Evolutionary conservation across 1,140 invertebrate species (phyloP).

Genomic region (Psilanteris sp.): DNA sequence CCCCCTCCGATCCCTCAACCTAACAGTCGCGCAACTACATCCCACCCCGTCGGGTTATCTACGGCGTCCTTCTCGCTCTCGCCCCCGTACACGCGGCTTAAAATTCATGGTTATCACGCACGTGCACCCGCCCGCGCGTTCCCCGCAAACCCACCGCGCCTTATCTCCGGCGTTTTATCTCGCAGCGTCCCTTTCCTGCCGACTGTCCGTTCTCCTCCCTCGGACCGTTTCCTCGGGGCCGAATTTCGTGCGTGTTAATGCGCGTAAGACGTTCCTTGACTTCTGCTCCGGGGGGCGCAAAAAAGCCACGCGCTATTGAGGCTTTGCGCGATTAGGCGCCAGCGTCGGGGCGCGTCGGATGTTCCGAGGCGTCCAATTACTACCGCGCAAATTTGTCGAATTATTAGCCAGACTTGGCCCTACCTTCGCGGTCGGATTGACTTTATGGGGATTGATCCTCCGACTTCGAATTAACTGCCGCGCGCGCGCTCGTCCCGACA

Average conservation of each 20-base stretch:
- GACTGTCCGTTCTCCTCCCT: slow-evolving; percentile 1
- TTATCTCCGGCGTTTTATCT: slow-evolving; percentile 46
- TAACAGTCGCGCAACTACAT: slow-evolving; percentile 48
- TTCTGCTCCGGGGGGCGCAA: neutral
- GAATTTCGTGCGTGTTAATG: slow-evolving; percentile 14
- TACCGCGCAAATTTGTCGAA: slow-evolving; percentile 6
- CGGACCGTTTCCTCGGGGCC: slow-evolving; percentile 13
- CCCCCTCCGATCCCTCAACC: slow-evolving; percentile 13
- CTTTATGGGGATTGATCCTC: slow-evolving; percentile 19
- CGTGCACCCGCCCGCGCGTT: slow-evolving; percentile 47
- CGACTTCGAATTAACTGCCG: slow-evolving; percentile 9
- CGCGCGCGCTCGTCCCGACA: too few relatives aligned
- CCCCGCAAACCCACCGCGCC: slow-evolving; percentile 35
- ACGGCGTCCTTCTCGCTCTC: slow-evolving; percentile 41
- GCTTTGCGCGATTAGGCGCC: slow-evolving; percentile 7
- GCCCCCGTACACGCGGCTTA: slow-evolving; percentile 46
- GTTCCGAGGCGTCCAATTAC: neutral
- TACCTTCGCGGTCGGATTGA: slow-evolving; percentile 2
- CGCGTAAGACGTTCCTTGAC: slow-evolving; percentile 35
- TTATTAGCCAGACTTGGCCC: slow-evolving; percentile 6
- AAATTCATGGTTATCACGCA: slow-evolving; percentile 64
- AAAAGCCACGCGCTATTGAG: slow-evolving; percentile 6
- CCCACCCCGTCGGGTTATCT: slow-evolving; percentile 45
- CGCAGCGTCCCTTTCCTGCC: slow-evolving; percentile 32
- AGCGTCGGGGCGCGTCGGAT: slow-evolving; percentile 1